A percentile compares a stretch with the other conserved stretches of the same genome.
phyloP scores from a whole-genome alignment of 2,797 vertebrate species.

The Xerus rutilus region DNA sequence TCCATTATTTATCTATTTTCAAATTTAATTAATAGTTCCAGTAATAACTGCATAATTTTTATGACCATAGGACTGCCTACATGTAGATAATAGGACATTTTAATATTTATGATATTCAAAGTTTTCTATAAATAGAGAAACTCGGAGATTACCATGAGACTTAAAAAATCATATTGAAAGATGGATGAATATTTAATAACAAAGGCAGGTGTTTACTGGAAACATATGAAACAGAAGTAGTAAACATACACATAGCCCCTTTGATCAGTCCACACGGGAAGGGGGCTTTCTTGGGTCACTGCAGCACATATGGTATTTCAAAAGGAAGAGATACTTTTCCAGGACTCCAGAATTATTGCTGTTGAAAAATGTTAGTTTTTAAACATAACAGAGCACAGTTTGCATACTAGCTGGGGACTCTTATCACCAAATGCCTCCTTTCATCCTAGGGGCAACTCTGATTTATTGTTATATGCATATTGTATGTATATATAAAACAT shows the following conservation, averaged over 20 bases:
- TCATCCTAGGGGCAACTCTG: neutral
- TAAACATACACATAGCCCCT: neutral
- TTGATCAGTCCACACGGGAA: neutral
- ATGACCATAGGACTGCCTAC: conserved; percentile 52
- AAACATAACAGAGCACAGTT: neutral
- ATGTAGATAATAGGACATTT: conserved; percentile 70
- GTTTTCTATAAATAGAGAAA: conserved; percentile 83
- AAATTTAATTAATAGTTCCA: conserved; percentile 78
- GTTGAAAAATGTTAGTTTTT: neutral
- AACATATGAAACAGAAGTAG: neutral
- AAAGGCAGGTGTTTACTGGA: neutral
- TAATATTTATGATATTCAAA: conserved; percentile 78
- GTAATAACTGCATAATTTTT: conserved; percentile 67
- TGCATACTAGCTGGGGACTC: too few relatives aligned
- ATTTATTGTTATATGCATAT: neutral
- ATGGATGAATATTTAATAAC: conserved; percentile 68
- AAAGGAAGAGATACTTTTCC: neutral
- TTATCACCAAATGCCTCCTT: neutral
- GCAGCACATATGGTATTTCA: neutral
- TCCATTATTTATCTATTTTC: conserved; percentile 70
- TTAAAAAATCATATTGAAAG: conserved; percentile 71
- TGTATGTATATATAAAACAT: too few relatives aligned
- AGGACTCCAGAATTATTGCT: neutral
- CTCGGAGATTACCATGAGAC: conserved; percentile 67
- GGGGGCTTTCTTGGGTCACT: neutral